phyloP scores from a whole-genome alignment of 92 coral and sea anemone genomes.

The Porites rus region DNA sequence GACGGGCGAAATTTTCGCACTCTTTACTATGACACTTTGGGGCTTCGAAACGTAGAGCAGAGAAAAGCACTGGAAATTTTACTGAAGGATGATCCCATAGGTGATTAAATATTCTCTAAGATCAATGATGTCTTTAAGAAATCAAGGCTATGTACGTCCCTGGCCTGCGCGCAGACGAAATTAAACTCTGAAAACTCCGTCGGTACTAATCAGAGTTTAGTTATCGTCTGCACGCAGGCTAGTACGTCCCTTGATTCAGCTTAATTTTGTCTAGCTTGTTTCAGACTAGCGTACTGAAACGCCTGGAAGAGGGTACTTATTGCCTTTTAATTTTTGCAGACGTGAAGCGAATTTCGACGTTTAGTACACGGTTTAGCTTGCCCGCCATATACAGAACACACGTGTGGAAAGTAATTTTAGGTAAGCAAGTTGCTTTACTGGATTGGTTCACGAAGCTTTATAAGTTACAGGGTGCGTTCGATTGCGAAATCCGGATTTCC shows the following conservation, averaged over 20 bases:
- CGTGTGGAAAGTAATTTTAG: conserved; percentile 95
- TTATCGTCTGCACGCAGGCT: too few relatives aligned
- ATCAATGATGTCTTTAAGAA: not conserved
- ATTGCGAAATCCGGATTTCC: too few relatives aligned
- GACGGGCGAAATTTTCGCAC: conserved; percentile 95
- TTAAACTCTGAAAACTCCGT: too few relatives aligned
- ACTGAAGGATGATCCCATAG: conserved; percentile 92
- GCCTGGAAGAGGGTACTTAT: not conserved
- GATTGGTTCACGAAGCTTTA: too few relatives aligned
- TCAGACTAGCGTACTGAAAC: not conserved
- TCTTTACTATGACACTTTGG: conserved; percentile 94
- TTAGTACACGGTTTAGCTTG: conserved; percentile 86
- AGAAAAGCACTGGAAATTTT: conserved; percentile 92
- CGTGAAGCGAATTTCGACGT: conserved; percentile 89
- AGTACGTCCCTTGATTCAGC: too few relatives aligned
- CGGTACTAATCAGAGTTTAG: too few relatives aligned
- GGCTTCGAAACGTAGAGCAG: conserved; percentile 94
- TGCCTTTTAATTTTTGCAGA: conserved; percentile 54
- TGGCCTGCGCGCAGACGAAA: too few relatives aligned
- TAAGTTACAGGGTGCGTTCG: too few relatives aligned
- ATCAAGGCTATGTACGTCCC: too few relatives aligned
- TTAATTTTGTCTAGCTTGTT: not conserved
- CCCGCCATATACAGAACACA: conserved; percentile 91
- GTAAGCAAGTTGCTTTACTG: conserved; percentile 39
- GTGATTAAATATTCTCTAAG: conserved; percentile 38